These are phyloP conservation scores for Marmota flaviventris DNA, from an alignment of 2,113 vertebrate species.

Conservation along the genomic window DNA sequence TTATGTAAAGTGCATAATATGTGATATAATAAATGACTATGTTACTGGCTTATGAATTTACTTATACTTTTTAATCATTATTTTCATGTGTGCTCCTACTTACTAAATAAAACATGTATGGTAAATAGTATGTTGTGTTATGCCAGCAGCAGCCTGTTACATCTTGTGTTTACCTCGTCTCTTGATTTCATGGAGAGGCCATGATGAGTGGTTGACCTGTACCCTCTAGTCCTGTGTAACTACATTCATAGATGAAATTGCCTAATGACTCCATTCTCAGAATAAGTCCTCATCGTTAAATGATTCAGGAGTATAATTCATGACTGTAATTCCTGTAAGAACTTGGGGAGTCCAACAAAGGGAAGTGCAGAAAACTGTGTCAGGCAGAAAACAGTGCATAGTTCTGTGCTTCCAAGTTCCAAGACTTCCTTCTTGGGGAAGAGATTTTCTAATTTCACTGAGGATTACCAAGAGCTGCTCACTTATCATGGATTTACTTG, in stretches of 20 bases:
- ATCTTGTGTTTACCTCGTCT: background rate
- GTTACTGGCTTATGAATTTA: background rate
- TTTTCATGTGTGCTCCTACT: background rate
- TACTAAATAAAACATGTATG: background rate
- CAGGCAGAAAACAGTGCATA: background rate
- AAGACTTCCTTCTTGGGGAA: background rate
- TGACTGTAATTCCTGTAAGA: background rate
- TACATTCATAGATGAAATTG: too few relatives aligned
- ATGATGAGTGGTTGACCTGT: background rate
- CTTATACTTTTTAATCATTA: background rate
- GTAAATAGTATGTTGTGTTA: background rate
- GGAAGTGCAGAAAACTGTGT: background rate
- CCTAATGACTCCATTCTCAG: too few relatives aligned
- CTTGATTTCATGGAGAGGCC: background rate
- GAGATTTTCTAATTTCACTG: constrained; percentile 5
- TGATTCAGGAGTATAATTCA: background rate
- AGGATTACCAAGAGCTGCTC: background rate
- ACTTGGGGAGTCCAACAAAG: background rate
- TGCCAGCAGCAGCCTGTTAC: background rate
- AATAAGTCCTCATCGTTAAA: background rate
- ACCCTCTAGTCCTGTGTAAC: background rate
- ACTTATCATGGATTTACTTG: background rate
- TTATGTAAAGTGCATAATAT: background rate
- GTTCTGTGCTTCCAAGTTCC: too few relatives aligned
- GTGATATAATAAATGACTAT: background rate